These are phyloP conservation scores for Gonioctena quinquepunctata DNA, from an alignment of 1,140 invertebrate genomes.

Conservation along the genomic window DNA sequence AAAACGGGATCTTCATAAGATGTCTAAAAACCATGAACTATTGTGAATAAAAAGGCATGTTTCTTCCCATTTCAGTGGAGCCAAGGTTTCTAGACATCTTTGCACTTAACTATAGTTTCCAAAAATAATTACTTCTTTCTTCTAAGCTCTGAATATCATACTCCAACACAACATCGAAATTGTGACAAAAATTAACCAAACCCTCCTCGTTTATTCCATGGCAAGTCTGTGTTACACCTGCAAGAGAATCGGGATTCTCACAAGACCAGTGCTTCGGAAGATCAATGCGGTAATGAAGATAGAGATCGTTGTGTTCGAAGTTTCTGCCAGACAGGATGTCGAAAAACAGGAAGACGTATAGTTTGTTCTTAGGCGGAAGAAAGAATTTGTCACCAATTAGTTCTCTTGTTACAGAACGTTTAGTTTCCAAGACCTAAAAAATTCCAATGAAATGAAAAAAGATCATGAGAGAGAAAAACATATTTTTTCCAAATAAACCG, in stretches of 20 bases:
- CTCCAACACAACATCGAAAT: conserved; percentile 40
- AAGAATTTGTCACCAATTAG: conserved; percentile 27
- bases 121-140: conserved; percentile 6
- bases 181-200: conserved; percentile 37
- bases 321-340: conserved; percentile 40
- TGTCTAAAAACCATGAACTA: too few relatives aligned
- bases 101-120: too few relatives aligned
- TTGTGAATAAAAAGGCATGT: too few relatives aligned
- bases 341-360: conserved; percentile 42
- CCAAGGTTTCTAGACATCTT: too few relatives aligned
- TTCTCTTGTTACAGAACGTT: neutral
- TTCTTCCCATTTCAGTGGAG: too few relatives aligned
- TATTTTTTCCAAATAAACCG: neutral
- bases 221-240: conserved; percentile 43
- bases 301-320: conserved; percentile 45
- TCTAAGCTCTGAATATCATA: conserved; percentile 35
- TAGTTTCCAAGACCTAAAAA: conserved; percentile 3
- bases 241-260: conserved; percentile 20
- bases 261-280: conserved; percentile 42
- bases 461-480: neutral
- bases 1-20: too few relatives aligned
- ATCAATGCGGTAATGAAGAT: conserved; percentile 45
- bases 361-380: conserved; percentile 40
- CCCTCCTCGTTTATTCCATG: conserved; percentile 23
- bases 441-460: neutral